phyloP scores from a whole-genome alignment of 2,113 vertebrate species.

The Aix galericulata region DNA sequence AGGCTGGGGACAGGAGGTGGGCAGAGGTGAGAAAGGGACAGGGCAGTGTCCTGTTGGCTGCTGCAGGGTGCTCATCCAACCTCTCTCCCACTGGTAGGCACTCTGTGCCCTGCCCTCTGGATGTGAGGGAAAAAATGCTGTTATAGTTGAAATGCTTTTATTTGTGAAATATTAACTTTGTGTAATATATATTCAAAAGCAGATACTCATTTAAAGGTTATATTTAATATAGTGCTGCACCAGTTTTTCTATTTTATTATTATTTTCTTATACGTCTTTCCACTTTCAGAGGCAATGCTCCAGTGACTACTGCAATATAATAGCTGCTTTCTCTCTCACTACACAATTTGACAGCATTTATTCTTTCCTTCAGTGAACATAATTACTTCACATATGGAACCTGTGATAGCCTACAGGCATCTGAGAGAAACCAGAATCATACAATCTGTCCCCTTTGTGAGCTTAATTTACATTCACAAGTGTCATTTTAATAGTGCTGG shows the following conservation, averaged over 20 bases:
- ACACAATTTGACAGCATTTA: slow-evolving; percentile 87
- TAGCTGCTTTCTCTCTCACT: slow-evolving; percentile 81
- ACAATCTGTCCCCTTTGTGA: slow-evolving; percentile 85
- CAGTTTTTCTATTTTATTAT: slow-evolving; percentile 69
- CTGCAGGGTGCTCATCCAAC: neutral
- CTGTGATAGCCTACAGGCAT: slow-evolving; percentile 86
- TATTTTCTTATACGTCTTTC: slow-evolving; percentile 81
- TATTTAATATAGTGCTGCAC: slow-evolving; percentile 76
- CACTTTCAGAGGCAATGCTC: slow-evolving; percentile 80
- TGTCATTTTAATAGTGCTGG: slow-evolving; percentile 83
- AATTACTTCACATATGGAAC: slow-evolving; percentile 90
- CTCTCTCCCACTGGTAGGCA: neutral
- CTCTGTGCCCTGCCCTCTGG: slow-evolving; percentile 42
- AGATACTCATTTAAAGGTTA: slow-evolving; percentile 73
- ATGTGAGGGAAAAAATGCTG: slow-evolving; percentile 34
- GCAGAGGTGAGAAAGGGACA: neutral
- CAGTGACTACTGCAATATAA: slow-evolving; percentile 83
- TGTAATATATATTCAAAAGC: slow-evolving; percentile 71
- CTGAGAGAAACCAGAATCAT: slow-evolving; percentile 82
- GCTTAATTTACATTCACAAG: slow-evolving; percentile 85
- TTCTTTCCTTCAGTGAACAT: slow-evolving; percentile 87
- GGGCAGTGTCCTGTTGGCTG: neutral
- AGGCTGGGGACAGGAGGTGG: neutral
- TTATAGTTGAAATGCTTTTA: slow-evolving; percentile 25
- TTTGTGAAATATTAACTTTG: slow-evolving; percentile 64